Percentiles rank a stretch among this genome's conserved stretches.
These are phyloP conservation scores for Ephydatia muelleri DNA, from an alignment of 37 sponge, comb jelly and placozoan genomes.

Conservation along the genomic window DNA sequence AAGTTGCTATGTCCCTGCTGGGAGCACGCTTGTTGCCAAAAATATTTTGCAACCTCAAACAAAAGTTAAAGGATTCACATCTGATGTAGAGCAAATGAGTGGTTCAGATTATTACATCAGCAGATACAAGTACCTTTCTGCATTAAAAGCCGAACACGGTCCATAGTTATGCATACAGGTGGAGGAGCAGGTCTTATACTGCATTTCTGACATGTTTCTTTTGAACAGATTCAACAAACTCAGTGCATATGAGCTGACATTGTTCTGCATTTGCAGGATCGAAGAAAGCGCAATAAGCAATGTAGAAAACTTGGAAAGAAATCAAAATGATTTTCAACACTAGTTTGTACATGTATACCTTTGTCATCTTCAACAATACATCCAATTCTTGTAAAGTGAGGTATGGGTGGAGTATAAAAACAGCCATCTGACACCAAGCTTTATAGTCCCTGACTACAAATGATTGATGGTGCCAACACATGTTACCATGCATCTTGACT, in stretches of 20 bases:
- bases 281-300: constrained; percentile 21
- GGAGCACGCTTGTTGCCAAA: constrained; percentile 41
- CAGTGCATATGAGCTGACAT: background rate
- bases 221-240: constrained; percentile 25
- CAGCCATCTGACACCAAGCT: constrained; percentile 31
- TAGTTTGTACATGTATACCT: background rate
- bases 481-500: constrained; percentile 16
- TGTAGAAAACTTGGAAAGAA: constrained; percentile 18
- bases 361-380: constrained; percentile 8
- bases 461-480: constrained; percentile 28
- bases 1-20: constrained; percentile 45
- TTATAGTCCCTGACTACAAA: constrained; percentile 66
- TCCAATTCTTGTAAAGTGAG: background rate
- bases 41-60: constrained; percentile 30
- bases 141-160: no score
- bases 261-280: background rate
- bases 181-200: constrained; percentile 30
- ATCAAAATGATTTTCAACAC: background rate
- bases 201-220: constrained; percentile 4
- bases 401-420: constrained; percentile 23
- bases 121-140: no score
- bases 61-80: constrained; percentile 48
- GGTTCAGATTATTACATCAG: no score
- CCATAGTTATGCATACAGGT: constrained; percentile 44
- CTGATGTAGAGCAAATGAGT: constrained; percentile 7